These are phyloP conservation scores for Spodoptera exigua DNA, from an alignment of 2,888 invertebrate genomes.

Conservation along the genomic window DNA sequence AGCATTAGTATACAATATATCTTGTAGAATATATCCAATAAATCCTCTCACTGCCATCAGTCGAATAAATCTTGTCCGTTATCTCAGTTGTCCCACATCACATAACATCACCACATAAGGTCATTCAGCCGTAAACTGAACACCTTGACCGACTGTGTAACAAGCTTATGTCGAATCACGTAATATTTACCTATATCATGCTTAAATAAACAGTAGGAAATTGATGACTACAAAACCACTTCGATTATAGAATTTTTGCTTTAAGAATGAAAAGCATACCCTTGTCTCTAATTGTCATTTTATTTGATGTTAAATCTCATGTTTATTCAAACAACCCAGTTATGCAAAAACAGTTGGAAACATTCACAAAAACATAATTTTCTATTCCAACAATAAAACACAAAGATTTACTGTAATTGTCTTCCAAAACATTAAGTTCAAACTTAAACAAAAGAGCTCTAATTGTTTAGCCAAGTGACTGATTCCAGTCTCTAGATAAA, in stretches of 20 bases:
- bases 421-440: constrained; percentile 26
- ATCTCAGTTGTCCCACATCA: constrained; percentile 23
- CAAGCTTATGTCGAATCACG: constrained; percentile 11
- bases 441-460: constrained; percentile 35
- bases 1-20: no score
- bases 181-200: constrained; percentile 36
- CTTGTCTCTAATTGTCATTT: no score
- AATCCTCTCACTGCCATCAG: not conserved
- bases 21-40: no score
- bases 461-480: constrained; percentile 33
- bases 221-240: no score
- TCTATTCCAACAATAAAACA: constrained; percentile 10
- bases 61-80: constrained; percentile 9
- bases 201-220: constrained; percentile 3
- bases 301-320: not conserved
- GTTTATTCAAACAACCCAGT: constrained; percentile 5
- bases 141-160: constrained; percentile 40
- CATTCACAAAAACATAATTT: constrained; percentile 29
- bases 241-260: no score
- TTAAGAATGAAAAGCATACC: no score
- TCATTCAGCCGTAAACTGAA: constrained; percentile 18
- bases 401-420: constrained; percentile 31
- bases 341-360: constrained; percentile 14
- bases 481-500: constrained; percentile 13
- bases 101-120: constrained; percentile 5